These are phyloP conservation scores for Hassar affinis DNA, from an alignment of 2,113 vertebrate genomes.

Conservation along the genomic window DNA sequence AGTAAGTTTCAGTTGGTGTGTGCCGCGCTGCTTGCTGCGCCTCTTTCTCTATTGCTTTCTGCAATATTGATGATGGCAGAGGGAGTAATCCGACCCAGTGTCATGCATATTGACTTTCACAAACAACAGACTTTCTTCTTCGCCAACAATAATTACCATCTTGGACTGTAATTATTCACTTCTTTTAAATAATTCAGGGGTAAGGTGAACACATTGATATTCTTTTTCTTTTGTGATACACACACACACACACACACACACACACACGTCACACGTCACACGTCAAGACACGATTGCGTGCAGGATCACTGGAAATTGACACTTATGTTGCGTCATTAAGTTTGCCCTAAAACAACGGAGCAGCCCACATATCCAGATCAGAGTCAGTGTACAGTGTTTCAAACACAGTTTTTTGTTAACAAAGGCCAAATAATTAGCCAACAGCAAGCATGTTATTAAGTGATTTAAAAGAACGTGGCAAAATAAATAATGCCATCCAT, in stretches of 20 bases:
- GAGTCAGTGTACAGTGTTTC: neutral
- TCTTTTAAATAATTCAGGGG: constrained; percentile 76
- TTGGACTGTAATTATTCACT: constrained; percentile 79
- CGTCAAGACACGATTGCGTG: constrained; percentile 23
- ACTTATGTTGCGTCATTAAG: constrained; percentile 15
- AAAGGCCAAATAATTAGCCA: neutral
- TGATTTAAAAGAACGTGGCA: neutral
- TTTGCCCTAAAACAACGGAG: neutral
- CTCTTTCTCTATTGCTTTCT: constrained; percentile 51
- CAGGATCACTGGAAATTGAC: constrained; percentile 36
- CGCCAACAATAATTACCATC: constrained; percentile 71
- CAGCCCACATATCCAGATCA: neutral
- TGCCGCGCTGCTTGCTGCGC: constrained; percentile 35
- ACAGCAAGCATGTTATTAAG: neutral
- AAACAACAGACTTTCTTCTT: constrained; percentile 60
- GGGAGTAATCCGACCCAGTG: constrained; percentile 64
- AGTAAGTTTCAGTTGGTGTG: constrained; percentile 41
- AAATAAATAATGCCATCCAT: neutral
- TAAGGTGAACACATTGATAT: constrained; percentile 47
- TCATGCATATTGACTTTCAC: constrained; percentile 59
- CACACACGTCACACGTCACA: neutral
- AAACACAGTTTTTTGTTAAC: neutral
- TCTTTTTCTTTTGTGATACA: constrained; percentile 26
- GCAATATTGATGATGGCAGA: constrained; percentile 73
- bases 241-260: too few relatives aligned